Base-by-base conservation (phyloP, 2,797 vertebrate genomes). In the Ispidina lecontei region DNA sequence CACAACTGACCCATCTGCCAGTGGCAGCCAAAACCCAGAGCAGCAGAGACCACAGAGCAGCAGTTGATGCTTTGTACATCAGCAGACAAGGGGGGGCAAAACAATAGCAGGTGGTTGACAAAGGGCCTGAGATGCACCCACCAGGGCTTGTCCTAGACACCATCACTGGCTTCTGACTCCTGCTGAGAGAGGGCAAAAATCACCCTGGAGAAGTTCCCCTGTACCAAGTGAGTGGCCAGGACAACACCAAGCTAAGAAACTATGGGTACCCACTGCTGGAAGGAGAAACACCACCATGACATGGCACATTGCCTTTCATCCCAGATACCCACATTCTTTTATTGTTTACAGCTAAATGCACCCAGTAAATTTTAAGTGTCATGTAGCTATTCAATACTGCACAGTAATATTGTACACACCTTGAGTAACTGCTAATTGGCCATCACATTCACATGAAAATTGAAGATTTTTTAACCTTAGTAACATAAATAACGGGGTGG, bases 111-210 rank as follows among this genome's bases (percentile, higher is more conserved):
- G 29, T 29, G 8, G 26, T 25, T 68, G 33, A 35, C 19, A 29
- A 22, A 9, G 31, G 21, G 6, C 21, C 54, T 9, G 26, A 35
- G 26, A 51, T 6, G 46, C 0, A 23, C 8, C 6, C 11, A 7
- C 23, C 1, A 1, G 11, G 46, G 44, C 16, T 60, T 33, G 17
- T 14, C 33, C 43, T 17, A 14, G 19, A 10, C 8, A 1, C 41
- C 7, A 4, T 16, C 14, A 6, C 29, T 17, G 22, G 13, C 25
- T 59, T 3, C 0, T 9, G n/a, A 23, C 37, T 39, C 64, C 12
- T 20, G 23, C 18, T 2, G 0, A 43, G 43, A 18, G 2, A 21
- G 10, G 4, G 10, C 26, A 39, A 65, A 0, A 0, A 22, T 7
- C 20, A 54, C 16, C 19, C 15, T 2, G 11, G 13, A 26, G 19